Evolutionary conservation across 2,888 invertebrate genomes (phyloP).

Genomic region (Eretmocerus hayati): DNA sequence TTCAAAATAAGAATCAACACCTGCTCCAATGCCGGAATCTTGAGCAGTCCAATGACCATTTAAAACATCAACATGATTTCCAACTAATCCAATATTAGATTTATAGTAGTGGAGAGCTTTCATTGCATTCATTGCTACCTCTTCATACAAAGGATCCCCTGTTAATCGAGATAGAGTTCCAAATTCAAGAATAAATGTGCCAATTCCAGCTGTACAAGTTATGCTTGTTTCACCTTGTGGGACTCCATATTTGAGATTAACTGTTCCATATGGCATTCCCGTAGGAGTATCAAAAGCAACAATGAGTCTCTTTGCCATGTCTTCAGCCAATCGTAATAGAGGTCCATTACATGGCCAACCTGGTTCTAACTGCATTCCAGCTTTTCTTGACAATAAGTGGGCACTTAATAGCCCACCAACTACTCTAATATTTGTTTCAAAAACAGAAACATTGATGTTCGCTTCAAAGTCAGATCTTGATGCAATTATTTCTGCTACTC

Average conservation of each 20-base stretch:
- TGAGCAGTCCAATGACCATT: slow-evolving; percentile 96
- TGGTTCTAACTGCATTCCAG: slow-evolving; percentile 72
- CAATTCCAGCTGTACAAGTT: slow-evolving; percentile 96
- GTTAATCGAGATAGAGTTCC: slow-evolving; percentile 88
- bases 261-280: slow-evolving; percentile 98
- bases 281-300: slow-evolving; percentile 85
- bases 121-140: slow-evolving; percentile 87
- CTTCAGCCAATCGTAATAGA: slow-evolving; percentile 83
- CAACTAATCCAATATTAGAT: slow-evolving; percentile 82
- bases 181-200: slow-evolving; percentile 95
- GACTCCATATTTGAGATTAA: slow-evolving; percentile 84
- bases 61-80: slow-evolving; percentile 94
- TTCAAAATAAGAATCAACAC: slow-evolving; percentile 96
- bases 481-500: slow-evolving; percentile 76
- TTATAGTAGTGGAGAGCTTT: slow-evolving; percentile 79
- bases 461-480: slow-evolving; percentile 80
- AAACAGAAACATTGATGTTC: slow-evolving; percentile 98
- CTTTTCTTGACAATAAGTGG: slow-evolving; percentile 82
- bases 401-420: slow-evolving; percentile 95
- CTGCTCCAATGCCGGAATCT: slow-evolving; percentile 95
- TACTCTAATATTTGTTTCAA: slow-evolving; percentile 98
- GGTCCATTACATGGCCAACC: slow-evolving; percentile 99
- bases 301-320: slow-evolving; percentile 84
- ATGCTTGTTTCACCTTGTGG: slow-evolving; percentile 92
- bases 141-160: slow-evolving; percentile 91